Percentiles rank a stretch among this genome's conserved stretches.
phyloP scores from a whole-genome alignment of 2,113 vertebrate species.

The Myiopsitta monachus region DNA sequence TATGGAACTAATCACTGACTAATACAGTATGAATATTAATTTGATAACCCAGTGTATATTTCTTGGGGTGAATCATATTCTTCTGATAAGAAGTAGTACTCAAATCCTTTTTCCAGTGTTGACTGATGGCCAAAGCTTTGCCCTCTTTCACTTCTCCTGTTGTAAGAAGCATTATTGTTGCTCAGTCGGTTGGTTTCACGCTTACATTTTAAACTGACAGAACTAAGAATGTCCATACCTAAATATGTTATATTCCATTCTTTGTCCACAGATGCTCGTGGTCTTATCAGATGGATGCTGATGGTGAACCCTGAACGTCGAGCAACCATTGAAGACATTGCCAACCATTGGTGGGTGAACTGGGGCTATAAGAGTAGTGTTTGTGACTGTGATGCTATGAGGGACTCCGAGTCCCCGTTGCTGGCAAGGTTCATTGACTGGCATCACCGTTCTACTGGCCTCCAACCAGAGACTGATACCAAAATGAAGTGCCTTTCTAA shows the following conservation, averaged over 20 bases:
- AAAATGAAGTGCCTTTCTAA: constrained; percentile 78
- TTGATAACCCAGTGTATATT: not conserved
- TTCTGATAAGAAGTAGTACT: not conserved
- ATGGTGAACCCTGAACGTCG: constrained; percentile 98
- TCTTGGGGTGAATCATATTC: not conserved
- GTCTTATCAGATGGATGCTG: constrained; percentile 98
- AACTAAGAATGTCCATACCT: not conserved
- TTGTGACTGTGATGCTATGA: constrained; percentile 90
- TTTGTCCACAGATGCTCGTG: constrained; percentile 85
- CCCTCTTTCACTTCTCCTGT: not conserved
- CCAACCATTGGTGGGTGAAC: constrained; percentile 99
- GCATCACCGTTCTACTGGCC: constrained; percentile 85
- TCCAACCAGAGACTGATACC: constrained; percentile 73
- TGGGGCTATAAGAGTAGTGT: constrained; percentile 98
- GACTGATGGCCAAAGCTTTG: not conserved
- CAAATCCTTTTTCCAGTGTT: not conserved
- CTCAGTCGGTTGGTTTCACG: not conserved
- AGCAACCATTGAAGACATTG: constrained; percentile 96
- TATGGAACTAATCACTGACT: not conserved
- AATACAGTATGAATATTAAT: not conserved
- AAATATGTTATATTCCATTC: not conserved
- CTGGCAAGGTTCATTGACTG: constrained; percentile 93
- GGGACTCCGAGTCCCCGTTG: constrained; percentile 86
- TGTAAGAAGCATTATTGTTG: not conserved
- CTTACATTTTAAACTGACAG: not conserved